Percentiles rank a stretch among this genome's conserved stretches.
phyloP scores from a whole-genome alignment of 2,113 vertebrate genomes.

The Dasyurus viverrinus region DNA sequence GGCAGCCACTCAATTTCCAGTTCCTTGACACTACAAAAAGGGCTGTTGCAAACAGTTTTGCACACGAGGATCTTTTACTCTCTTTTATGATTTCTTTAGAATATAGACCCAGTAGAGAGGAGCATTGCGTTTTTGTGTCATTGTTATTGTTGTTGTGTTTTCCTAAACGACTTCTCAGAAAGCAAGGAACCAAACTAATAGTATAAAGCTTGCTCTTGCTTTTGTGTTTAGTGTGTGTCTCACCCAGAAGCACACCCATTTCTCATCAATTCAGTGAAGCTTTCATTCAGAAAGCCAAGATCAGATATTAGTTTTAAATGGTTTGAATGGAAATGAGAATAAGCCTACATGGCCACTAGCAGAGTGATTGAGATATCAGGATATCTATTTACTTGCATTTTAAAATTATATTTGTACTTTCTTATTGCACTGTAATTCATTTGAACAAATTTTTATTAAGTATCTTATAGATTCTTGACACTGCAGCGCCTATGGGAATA shows the following conservation, averaged over 20 bases:
- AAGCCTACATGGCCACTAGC: not conserved
- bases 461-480: not conserved
- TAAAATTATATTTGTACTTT: not conserved
- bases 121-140: conserved; percentile 1
- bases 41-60: too few species aligned
- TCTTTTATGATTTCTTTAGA: too few species aligned
- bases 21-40: too few species aligned
- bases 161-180: not conserved
- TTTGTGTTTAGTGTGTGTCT: too few species aligned
- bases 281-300: not conserved
- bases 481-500: not conserved
- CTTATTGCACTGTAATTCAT: not conserved
- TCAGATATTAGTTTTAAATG: not conserved
- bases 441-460: not conserved
- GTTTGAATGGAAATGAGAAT: not conserved
- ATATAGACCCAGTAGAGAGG: too few species aligned
- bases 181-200: not conserved
- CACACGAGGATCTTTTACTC: too few species aligned
- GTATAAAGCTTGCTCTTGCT: too few species aligned
- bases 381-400: not conserved
- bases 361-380: not conserved
- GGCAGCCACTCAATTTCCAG: too few species aligned
- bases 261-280: not conserved
- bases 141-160: conserved; percentile 7
- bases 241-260: too few species aligned